Conservation (phyloP, 2,113 vertebrate genomes). For the Antennarius striatus region DNA sequence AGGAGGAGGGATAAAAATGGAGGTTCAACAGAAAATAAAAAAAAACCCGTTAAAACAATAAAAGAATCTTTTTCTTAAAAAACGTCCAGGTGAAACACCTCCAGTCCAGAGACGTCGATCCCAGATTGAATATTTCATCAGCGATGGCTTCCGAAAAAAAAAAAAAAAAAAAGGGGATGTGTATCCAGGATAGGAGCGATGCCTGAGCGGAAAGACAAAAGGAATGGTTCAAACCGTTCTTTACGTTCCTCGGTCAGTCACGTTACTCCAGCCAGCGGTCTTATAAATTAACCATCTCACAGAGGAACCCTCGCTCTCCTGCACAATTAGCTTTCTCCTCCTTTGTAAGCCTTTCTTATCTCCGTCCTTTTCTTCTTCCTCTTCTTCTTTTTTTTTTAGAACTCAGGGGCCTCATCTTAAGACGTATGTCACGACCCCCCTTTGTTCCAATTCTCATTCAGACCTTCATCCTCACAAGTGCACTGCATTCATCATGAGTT, state of each 20-base stretch:
- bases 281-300: constrained; percentile 79
- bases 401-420: constrained; percentile 48
- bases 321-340: constrained; percentile 70
- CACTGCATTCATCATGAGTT: constrained; percentile 51
- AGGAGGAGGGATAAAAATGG: constrained; percentile 46
- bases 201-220: constrained; percentile 65
- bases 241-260: constrained; percentile 74
- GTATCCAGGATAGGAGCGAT: no score
- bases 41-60: constrained; percentile 39
- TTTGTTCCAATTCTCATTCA: constrained; percentile 46
- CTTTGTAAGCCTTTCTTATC: constrained; percentile 65
- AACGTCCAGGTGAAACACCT: constrained; percentile 18
- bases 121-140: constrained; percentile 8
- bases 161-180: constrained; percentile 49
- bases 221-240: constrained; percentile 64
- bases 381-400: no score
- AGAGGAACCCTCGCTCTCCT: constrained; percentile 56
- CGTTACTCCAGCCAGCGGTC: constrained; percentile 50
- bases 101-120: constrained; percentile 35
- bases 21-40: constrained; percentile 57
- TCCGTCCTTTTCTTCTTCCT: constrained; percentile 41
- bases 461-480: constrained; percentile 38
- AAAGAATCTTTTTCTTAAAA: constrained; percentile 28
- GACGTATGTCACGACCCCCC: constrained; percentile 62
- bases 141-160: constrained; percentile 42